A percentile compares a stretch with the other conserved stretches of the same genome.
Conservation (phyloP, 2,888 invertebrate species). For the Busseola fusca region DNA sequence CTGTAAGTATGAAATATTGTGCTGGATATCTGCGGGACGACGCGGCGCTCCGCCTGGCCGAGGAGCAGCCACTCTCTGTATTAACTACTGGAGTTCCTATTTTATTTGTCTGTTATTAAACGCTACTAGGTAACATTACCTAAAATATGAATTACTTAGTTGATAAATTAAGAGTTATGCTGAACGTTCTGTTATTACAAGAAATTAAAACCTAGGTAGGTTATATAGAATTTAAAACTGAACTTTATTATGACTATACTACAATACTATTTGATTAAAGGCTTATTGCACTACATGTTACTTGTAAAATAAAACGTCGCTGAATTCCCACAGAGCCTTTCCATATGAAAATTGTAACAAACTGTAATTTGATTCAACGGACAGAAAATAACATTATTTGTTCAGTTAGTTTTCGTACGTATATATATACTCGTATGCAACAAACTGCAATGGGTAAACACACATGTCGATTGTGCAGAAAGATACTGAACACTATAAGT, state of each 20-base stretch:
- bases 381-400: conserved; percentile 18
- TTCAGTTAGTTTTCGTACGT: not conserved
- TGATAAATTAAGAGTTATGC: not conserved
- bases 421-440: conserved; percentile 8
- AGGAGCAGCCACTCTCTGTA: conserved; percentile 28
- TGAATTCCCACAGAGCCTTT: not conserved
- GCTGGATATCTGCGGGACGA: conserved; percentile 62
- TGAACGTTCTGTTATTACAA: not conserved
- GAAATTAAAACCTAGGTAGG: not conserved
- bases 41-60: conserved; percentile 30
- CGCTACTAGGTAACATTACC: too few species aligned
- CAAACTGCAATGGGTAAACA: conserved; percentile 29
- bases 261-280: not conserved
- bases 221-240: not conserved
- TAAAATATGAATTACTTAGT: not conserved
- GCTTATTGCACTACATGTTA: not conserved
- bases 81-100: conserved; percentile 4
- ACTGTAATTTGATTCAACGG: conserved; percentile 32
- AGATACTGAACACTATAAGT: conserved; percentile 31
- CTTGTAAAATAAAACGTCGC: not conserved
- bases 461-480: conserved; percentile 25
- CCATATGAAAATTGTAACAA: conserved; percentile 6
- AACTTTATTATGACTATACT: not conserved
- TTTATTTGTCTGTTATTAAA: conserved; percentile 8
- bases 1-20: conserved; percentile 82